These are phyloP conservation scores for Ahaetulla prasina DNA, from an alignment of 2,113 vertebrate genomes.

Conservation along the genomic window DNA sequence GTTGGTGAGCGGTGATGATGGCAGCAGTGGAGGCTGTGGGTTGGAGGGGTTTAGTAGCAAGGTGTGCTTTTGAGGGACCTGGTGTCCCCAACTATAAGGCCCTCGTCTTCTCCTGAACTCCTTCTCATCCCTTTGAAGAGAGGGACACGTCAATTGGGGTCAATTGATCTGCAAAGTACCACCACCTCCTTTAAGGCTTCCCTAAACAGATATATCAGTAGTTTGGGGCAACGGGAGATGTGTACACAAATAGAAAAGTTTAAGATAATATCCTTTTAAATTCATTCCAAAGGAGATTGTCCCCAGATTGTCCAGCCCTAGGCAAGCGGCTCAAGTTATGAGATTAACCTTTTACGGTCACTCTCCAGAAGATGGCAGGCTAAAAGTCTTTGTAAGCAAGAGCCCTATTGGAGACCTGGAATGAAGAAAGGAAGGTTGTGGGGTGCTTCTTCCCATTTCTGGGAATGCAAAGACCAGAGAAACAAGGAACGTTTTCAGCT, in stretches of 20 bases:
- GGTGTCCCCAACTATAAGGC: neutral
- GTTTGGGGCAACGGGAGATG: neutral
- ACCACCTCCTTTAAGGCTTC: neutral
- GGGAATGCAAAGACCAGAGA: neutral
- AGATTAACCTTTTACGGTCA: neutral
- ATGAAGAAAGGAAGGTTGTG: neutral
- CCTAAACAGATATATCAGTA: neutral
- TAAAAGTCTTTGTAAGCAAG: neutral
- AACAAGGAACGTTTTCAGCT: neutral
- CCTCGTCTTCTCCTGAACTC: neutral
- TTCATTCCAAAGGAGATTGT: neutral
- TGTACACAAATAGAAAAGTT: neutral
- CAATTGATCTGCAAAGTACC: neutral
- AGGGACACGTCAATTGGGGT: neutral
- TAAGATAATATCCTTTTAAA: neutral
- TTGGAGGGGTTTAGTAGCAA: neutral
- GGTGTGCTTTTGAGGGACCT: neutral
- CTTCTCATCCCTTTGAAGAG: neutral
- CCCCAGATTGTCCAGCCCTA: neutral
- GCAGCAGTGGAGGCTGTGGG: neutral
- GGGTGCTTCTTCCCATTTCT: neutral
- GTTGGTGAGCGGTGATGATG: neutral
- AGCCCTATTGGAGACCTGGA: neutral
- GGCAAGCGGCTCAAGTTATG: neutral
- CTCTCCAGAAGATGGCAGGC: neutral